A percentile compares a stretch with the other conserved stretches of the same genome.
Evolutionary conservation across 2,113 vertebrate genomes (phyloP).

Genomic region (Willisornis vidua): DNA sequence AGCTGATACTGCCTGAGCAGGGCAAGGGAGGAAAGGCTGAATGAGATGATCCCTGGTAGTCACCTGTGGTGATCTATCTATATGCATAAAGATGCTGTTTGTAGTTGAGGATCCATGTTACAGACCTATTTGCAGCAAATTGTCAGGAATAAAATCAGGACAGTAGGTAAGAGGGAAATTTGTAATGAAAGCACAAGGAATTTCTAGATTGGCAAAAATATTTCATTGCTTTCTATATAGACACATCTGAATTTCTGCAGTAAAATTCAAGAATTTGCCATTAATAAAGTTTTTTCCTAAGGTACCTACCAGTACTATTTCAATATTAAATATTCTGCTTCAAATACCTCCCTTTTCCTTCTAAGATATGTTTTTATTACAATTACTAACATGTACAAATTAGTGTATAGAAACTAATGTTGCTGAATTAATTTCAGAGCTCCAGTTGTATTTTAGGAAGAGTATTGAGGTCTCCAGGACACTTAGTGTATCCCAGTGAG

Average conservation of each 20-base stretch:
- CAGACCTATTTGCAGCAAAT: neutral
- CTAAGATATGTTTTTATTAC: neutral
- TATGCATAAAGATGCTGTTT: neutral
- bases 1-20: neutral
- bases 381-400: neutral
- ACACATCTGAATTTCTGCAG: neutral
- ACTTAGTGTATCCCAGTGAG: neutral
- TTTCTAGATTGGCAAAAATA: neutral
- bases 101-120: neutral
- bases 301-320: neutral
- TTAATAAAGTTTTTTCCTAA: neutral
- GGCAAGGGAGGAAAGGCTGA: rapidly evolving
- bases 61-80: neutral
- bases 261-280: neutral
- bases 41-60: rapidly evolving
- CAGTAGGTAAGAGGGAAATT: neutral
- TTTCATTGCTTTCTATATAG: neutral
- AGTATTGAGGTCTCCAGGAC: neutral
- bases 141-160: neutral
- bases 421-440: neutral
- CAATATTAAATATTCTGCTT: neutral
- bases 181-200: neutral
- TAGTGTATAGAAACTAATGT: neutral
- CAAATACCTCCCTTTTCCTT: neutral
- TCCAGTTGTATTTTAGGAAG: neutral